Base-by-base conservation (phyloP, 2,113 vertebrate genomes). In the Alces alces region DNA sequence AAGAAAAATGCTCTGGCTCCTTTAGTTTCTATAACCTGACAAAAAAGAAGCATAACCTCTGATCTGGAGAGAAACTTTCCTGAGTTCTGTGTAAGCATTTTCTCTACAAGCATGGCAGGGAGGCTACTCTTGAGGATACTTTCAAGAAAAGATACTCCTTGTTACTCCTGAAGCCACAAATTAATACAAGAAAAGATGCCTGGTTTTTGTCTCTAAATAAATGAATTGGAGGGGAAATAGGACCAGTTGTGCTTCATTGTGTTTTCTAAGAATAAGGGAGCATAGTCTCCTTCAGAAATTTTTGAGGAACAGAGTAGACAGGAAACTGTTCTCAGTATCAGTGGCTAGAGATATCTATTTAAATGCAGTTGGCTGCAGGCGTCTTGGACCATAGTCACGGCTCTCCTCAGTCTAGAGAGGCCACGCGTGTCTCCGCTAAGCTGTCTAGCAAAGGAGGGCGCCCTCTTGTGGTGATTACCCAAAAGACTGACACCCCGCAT, bases 341-440 rank as follows among this genome's bases (percentile, higher is more conserved):
- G 19, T 14, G 19, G 4, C 21, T 47, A 11, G 55, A 30, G 28
- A 52, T 27, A 58, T 3, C 15, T 23, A 16, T 33, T 91, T 55
- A 45, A 16, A 19, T 36, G 50, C 12, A 11, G 21, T 13, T 39
- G 61, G 9, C 43, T n/a, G 14, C 28, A 21, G 13, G 21, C 21
- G 6, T 13, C 10, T 73, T 73, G 25, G 21, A 16, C 28, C 33
- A 33, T 17, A 27, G 54, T 39, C 58, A 47, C 5, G 10, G 11
- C 27, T 36, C 27, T 2, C 25, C 19, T 19, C 10, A 2, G 30
- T 45, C 30, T 30, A 16, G 58, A 64, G 36, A 80, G 33, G 7
- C 19, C 36, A 3, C 61, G 17, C 7, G 10, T 6, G 0, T 14
- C 3, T 10, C 52, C 30, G 8, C 19, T 6, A 30, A 64, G 39